Evolutionary conservation across 1,140 invertebrate genomes (phyloP), one percentile per base, ranked within the genome.

Genomic region (Drosophila murphyi): DNA sequence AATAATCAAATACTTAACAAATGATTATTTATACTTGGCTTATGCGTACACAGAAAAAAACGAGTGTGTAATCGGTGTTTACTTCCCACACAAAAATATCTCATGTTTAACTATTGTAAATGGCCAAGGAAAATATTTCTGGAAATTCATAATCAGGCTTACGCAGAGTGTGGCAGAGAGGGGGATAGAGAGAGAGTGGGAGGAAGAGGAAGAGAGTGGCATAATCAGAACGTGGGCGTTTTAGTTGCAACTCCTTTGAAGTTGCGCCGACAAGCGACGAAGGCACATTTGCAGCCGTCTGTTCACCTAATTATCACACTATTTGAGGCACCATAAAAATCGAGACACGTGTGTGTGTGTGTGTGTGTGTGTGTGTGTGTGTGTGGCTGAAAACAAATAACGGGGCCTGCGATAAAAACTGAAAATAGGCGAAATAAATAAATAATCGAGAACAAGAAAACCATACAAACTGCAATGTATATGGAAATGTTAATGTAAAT

Each of bases 221-320:
- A 51, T 5, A 8, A n/a, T 37, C 28, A 50, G 5, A 10, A 41
- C 10, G 64, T 69, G 65, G 65, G 72, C 57, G 72, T 70, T 50
- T 43, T n/a, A 35, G 31, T 64, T 57, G 41, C 7, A n/a, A 3
- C 35, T 45, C 3, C 81, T 83, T 83, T 83, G 81, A 83, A 77
- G 81, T 83, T 80, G 48, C 60, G 59, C 76, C 76, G 55, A 57
- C 74, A 20, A 20, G 20, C 20, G 20, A 20, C 20, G 20, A 20
- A 20, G 20, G 20, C 20, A 67, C 76, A 62, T 61, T 67, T 70
- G 47, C 64, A 65, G 76, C 78, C 77, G 81, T 70, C 81, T 77
- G 81, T 73, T 86, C 78, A 80, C 77, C 81, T 85, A 83, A 83
- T 83, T 83, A 86, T 83, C 81, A 83, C 81, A 83, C 73, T 72